Percentiles rank a stretch among this genome's conserved stretches.
These are phyloP conservation scores for Anhinga rufa DNA, from an alignment of 2,113 vertebrate species.

Conservation along the genomic window DNA sequence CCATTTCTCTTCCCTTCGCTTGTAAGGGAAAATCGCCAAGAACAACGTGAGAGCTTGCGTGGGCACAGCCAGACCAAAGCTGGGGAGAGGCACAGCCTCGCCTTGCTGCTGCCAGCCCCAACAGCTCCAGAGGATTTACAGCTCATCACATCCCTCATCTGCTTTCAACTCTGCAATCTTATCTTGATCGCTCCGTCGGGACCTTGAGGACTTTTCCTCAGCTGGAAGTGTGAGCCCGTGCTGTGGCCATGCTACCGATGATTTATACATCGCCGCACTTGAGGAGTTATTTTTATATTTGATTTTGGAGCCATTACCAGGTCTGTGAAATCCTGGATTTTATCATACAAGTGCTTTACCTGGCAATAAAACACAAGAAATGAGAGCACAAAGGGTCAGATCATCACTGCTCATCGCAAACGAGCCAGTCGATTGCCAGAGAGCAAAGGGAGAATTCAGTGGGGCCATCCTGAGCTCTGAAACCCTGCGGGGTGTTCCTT, in stretches of 20 bases:
- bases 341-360: background rate
- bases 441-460: background rate
- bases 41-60: background rate
- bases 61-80: background rate
- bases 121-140: background rate
- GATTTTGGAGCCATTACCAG: background rate
- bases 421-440: background rate
- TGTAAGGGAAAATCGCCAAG: background rate
- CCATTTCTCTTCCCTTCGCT: background rate
- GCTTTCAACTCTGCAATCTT: background rate
- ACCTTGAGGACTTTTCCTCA: background rate
- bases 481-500: background rate
- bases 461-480: background rate
- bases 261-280: background rate
- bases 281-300: background rate
- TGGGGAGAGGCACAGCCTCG: background rate
- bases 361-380: background rate
- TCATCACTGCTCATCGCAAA: background rate
- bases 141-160: background rate
- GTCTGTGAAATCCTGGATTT: background rate
- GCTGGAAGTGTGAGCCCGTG: rapidly evolving
- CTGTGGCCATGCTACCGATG: background rate
- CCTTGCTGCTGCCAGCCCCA: background rate
- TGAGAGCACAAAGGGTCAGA: background rate
- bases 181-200: background rate